Evolutionary conservation across 2,113 vertebrate genomes (phyloP).

Genomic region (Elephantulus edwardii): DNA sequence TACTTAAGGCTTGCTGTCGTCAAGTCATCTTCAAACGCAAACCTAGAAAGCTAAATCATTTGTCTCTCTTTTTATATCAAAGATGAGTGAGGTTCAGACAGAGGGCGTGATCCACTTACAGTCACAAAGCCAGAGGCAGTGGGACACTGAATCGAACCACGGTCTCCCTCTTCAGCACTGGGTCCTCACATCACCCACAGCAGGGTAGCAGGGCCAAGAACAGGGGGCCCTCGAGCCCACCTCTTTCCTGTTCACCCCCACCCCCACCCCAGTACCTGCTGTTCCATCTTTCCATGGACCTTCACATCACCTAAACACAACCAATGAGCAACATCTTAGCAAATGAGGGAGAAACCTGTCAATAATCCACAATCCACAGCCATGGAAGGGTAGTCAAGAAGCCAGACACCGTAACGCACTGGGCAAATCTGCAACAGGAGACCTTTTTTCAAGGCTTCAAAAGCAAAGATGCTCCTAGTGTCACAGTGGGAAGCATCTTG

Average conservation of each 20-base stretch:
- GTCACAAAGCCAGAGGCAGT: neutral
- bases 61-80: neutral
- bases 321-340: neutral
- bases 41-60: neutral
- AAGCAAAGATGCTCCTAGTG: too few species aligned
- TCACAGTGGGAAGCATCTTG: too few species aligned
- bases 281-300: too few species aligned
- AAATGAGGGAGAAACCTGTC: neutral
- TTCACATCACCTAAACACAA: neutral
- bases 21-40: neutral
- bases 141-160: neutral
- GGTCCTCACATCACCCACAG: neutral
- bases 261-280: too few species aligned
- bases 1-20: neutral
- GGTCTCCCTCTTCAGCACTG: rapidly evolving
- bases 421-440: neutral
- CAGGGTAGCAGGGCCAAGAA: neutral
- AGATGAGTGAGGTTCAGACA: neutral
- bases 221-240: neutral
- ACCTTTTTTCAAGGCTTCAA: neutral
- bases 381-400: neutral
- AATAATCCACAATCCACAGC: neutral
- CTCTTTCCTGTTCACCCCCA: neutral
- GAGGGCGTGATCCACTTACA: too few species aligned
- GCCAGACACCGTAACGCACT: neutral